Evolutionary conservation across 2,888 invertebrate species (phyloP), one percentile per base, ranked within the genome.

Genomic region (Argyresthia albistria): DNA sequence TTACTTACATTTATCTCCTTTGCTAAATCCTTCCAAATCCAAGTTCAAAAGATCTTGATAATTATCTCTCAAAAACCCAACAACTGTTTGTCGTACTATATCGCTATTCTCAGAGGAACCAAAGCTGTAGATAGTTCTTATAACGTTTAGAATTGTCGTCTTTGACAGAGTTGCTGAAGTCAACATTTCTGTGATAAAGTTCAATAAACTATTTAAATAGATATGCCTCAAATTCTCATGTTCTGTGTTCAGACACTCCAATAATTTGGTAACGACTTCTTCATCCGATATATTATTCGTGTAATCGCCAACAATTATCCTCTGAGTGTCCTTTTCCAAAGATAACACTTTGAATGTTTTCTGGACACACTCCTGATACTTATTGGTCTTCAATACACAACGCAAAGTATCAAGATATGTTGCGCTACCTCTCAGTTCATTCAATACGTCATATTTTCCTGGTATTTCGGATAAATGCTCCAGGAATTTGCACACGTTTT

Each of bases 161-260:
- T 56, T 53, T 43, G 25, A 55, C 11, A 52, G 53, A 54, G 51
- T 57, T 8, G 39, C 2, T 11, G 39, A 39, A 11, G 9, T 46
- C 10, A 77, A 35, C 51, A 60, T 64, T 8, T 58, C 57, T 8
- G 62, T 59, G 0, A 80, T 60, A 35, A 69, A 77, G 39, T 65
- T 64, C 1, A 69, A 59, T 1, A 81, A 57, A 54, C 76, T 71
- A 35, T 68, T 60, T 54, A 86, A 64, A 58, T 79, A 83, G 12
- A 80, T 64, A 58, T 74, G 74, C 1, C 68, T 77, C 10, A 80
- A 52, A 53, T 66, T 78, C 46, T 81, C 81, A 46, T 74, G 76
- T 53, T 74, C 77, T 8, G 58, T 66, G 14, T 69, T 59, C 0
- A 78, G 60, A 2, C 58, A 69, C 1, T 73, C 56, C 3, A 78